A percentile compares a stretch with the other conserved stretches of the same genome.
phyloP scores from a whole-genome alignment of 2,113 vertebrate genomes.

The Cariama cristata region DNA sequence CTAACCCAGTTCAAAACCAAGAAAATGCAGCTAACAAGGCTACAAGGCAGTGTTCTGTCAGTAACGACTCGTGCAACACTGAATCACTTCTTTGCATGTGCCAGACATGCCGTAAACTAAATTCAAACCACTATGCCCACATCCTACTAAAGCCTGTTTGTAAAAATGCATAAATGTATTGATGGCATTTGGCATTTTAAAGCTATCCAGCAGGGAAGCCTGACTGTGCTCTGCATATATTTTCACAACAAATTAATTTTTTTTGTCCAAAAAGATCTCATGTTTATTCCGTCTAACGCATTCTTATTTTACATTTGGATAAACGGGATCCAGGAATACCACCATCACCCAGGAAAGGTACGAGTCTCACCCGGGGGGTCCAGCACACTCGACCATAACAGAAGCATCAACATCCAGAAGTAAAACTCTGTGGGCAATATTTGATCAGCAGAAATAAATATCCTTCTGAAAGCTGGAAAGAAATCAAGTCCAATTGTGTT shows the following conservation, averaged over 20 bases:
- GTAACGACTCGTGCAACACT: neutral
- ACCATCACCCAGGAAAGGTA: rapidly evolving
- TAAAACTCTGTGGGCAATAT: neutral
- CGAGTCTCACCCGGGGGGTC: neutral
- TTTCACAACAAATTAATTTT: neutral
- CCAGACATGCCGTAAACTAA: neutral
- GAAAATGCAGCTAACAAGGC: neutral
- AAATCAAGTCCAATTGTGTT: neutral
- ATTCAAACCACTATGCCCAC: neutral
- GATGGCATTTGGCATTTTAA: neutral
- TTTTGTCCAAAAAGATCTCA: neutral
- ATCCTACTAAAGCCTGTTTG: neutral
- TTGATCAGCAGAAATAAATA: neutral
- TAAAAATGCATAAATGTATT: neutral
- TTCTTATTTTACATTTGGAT: neutral
- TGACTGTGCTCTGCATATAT: neutral
- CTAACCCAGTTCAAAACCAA: neutral
- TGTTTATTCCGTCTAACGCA: neutral
- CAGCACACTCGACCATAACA: rapidly evolving
- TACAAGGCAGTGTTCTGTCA: neutral
- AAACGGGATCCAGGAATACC: neutral
- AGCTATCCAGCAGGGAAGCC: neutral
- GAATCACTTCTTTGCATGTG: neutral
- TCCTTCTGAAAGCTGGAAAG: neutral
- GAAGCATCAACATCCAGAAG: neutral